Percentiles rank a stretch among this genome's conserved stretches.
phyloP scores from a whole-genome alignment of 2,888 invertebrate species.

The Microplitis deprimator region DNA sequence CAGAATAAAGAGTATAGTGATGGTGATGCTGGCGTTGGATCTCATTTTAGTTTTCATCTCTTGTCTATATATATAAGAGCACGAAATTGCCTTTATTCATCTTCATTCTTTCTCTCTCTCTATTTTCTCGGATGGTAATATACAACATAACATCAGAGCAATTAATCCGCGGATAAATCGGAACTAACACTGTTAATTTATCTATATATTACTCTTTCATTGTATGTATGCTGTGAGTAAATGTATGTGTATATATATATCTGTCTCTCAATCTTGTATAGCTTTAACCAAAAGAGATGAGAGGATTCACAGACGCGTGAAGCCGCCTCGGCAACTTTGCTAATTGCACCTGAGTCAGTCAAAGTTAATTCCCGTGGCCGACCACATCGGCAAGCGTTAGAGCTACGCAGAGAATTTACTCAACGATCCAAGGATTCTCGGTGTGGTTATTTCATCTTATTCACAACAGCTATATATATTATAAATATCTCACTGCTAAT shows the following conservation, averaged over 20 bases:
- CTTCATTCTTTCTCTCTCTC: neutral
- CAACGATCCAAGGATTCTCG: conserved; percentile 18
- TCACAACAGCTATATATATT: conserved; percentile 11
- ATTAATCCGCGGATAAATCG: conserved; percentile 34
- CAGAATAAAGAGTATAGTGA: neutral
- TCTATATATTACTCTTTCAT: neutral
- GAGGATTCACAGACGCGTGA: conserved; percentile 29
- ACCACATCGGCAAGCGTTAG: conserved; percentile 35
- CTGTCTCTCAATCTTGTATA: conserved; percentile 3
- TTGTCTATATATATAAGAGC: neutral
- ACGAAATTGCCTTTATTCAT: neutral
- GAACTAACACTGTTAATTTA: conserved; percentile 1
- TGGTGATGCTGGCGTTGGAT: neutral
- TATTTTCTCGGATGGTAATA: conserved; percentile 2
- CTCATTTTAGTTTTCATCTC: neutral
- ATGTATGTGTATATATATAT: neutral
- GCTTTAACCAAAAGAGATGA: conserved; percentile 18
- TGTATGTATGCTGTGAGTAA: neutral
- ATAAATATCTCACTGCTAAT: conserved; percentile 6
- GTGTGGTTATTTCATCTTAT: conserved; percentile 19
- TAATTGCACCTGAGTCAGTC: conserved; percentile 51
- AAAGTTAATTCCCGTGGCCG: conserved; percentile 41
- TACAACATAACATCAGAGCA: conserved; percentile 21
- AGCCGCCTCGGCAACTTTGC: conserved; percentile 47
- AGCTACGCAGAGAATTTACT: conserved; percentile 31